Base-by-base conservation (phyloP, 2,113 vertebrate species). In the Ptychochromis oligacanthus region DNA sequence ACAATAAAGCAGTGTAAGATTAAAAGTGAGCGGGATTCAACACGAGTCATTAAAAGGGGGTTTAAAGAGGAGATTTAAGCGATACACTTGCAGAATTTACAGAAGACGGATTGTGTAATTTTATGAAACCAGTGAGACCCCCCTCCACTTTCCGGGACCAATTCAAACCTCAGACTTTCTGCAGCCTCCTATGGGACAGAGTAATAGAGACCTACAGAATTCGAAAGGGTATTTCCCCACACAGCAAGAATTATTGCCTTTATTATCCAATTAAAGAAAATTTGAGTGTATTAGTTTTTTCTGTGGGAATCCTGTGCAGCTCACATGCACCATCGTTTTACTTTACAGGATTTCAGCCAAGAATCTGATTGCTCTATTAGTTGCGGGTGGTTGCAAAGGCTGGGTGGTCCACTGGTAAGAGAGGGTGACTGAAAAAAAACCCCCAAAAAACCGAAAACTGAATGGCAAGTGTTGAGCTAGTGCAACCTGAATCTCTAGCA, bases 271-370 rank as follows among this genome's bases (percentile, higher is more conserved):
- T 81, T 75, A 67, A 31, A 56, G 34, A 56, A 55, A 34, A 52
- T 77, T 36, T 3, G 28, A 55, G 18, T 65, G 54, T 80, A 83
- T 84, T 70, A 57, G 43, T 81, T 89, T 84, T 81, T 58, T 20
- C n/a, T 34, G 2, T 5, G 3, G 22, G 43, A 14, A 84, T 81
- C 18, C 77, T 2, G 24, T n/a, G 2, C 20, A 6, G 40, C 56
- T 86, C 76, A 49, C 75, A 60, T 61, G 75, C 59, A 43, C 57
- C 18, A 24, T 26, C 11, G 2, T 83, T 52, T 83, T 2, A 34
- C 43, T 67, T 8, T 1, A 15, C 40, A 60, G 34, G 60, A 46
- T 36, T 77, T 77, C 18, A 36, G 67, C 46, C 46, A 72, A n/a
- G 43, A 54, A 20, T 62, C 24, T 28, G 77, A 83, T 58, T n/a